phyloP scores from a whole-genome alignment of 2,888 invertebrate species.

The Eupsilia transversa region DNA sequence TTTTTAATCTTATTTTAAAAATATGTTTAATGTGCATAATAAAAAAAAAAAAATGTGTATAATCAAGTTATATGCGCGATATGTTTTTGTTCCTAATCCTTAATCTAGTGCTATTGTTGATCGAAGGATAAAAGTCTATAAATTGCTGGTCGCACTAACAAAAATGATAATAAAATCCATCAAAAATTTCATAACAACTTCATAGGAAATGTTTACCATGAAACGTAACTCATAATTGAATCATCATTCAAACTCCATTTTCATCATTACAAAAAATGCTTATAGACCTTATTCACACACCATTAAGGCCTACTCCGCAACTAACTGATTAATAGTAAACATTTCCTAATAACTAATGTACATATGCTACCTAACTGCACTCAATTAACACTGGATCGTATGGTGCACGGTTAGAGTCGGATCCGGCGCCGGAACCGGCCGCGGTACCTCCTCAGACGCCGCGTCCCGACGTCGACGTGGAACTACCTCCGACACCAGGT shows the following conservation, averaged over 20 bases:
- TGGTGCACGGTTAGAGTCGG: constrained; percentile 79
- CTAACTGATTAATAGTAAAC: constrained; percentile 39
- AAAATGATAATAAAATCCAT: constrained; percentile 8
- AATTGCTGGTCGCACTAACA: constrained; percentile 6
- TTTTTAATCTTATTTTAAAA: too few relatives aligned
- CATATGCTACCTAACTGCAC: constrained; percentile 67
- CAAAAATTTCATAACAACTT: constrained; percentile 31
- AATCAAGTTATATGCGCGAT: too few relatives aligned
- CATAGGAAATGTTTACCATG: constrained; percentile 37
- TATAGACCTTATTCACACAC: neutral
- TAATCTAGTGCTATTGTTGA: too few relatives aligned
- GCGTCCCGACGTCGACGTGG: constrained; percentile 77
- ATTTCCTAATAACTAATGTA: constrained; percentile 51
- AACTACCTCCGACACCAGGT: constrained; percentile 86
- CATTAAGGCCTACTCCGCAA: constrained; percentile 9
- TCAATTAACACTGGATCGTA: constrained; percentile 63
- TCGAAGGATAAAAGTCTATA: neutral
- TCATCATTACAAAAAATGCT: neutral
- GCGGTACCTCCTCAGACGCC: constrained; percentile 76
- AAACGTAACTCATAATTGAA: neutral
- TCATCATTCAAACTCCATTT: constrained; percentile 9
- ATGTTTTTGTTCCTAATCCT: too few relatives aligned
- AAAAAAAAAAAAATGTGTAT: too few relatives aligned
- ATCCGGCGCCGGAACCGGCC: constrained; percentile 72
- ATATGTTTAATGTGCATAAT: too few relatives aligned